These are phyloP conservation scores for Phortica okadai DNA, from an alignment of 2,888 invertebrate genomes.

Conservation along the genomic window DNA sequence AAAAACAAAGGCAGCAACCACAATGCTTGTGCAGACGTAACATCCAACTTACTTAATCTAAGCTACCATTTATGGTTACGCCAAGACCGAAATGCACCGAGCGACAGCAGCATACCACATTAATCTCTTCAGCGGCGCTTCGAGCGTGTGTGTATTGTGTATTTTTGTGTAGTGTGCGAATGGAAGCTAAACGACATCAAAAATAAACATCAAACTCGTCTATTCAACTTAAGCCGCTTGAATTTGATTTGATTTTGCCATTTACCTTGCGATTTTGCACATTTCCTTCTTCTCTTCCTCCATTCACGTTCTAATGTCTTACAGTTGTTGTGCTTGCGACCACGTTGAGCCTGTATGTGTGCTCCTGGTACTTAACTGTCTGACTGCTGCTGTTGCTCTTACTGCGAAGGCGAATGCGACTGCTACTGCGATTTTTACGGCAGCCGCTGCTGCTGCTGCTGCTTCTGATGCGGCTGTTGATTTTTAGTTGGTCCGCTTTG, in stretches of 20 bases:
- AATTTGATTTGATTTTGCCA: conserved; percentile 63
- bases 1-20: not conserved
- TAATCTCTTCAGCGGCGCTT: not conserved
- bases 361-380: conserved; percentile 1
- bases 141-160: conserved; percentile 19
- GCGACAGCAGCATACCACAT: not conserved
- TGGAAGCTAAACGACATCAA: not conserved
- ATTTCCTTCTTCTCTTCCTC: not conserved
- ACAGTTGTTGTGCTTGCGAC: not conserved
- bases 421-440: conserved; percentile 22
- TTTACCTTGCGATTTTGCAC: conserved; percentile 48
- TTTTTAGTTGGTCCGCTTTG: conserved; percentile 32
- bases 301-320: not conserved
- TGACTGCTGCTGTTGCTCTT: conserved; percentile 14
- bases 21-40: not conserved
- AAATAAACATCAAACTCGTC: conserved; percentile 28
- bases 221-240: conserved; percentile 59
- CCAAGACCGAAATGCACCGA: not conserved
- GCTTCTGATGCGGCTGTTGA: conserved; percentile 26
- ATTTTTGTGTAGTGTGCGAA: not conserved
- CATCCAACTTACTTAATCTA: conserved; percentile 3
- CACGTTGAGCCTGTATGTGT: not conserved
- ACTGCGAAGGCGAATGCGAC: too few relatives aligned
- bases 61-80: conserved; percentile 9
- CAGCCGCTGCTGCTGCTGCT: conserved; percentile 18